Evolutionary conservation across 2,113 vertebrate genomes (phyloP).

Genomic region (Lamprotornis superbus): DNA sequence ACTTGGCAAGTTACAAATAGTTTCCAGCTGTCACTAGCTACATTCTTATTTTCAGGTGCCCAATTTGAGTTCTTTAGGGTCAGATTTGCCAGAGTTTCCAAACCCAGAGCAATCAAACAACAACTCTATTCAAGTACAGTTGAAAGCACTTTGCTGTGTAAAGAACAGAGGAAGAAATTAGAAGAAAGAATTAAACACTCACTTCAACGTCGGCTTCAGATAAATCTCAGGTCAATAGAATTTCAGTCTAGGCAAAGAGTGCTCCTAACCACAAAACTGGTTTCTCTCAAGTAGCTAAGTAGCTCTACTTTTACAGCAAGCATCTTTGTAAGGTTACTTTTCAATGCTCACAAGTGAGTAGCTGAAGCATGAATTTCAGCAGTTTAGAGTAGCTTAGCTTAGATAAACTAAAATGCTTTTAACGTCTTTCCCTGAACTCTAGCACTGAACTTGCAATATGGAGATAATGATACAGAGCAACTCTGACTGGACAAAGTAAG

Average conservation of each 20-base stretch:
- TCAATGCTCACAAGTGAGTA: background rate
- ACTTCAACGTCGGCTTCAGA: rapidly evolving
- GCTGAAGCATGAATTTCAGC: background rate
- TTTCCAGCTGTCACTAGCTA: background rate
- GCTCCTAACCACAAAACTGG: background rate
- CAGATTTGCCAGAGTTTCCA: background rate
- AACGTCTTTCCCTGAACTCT: background rate
- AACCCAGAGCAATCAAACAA: background rate
- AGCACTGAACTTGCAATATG: background rate
- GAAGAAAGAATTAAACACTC: background rate
- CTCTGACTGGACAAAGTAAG: background rate
- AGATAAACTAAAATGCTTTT: background rate
- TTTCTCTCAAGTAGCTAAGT: background rate
- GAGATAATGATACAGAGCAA: background rate
- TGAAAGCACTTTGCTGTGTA: background rate
- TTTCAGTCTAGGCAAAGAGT: background rate
- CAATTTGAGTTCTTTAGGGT: background rate
- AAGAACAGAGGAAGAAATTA: background rate
- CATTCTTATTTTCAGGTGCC: background rate
- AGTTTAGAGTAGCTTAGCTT: background rate
- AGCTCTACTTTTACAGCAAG: background rate
- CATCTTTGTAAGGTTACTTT: background rate
- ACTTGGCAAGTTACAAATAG: background rate
- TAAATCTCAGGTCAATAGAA: background rate
- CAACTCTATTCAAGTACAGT: background rate